Evolutionary conservation across 2,888 invertebrate species (phyloP).

Genomic region (Luffia ferchaultella): DNA sequence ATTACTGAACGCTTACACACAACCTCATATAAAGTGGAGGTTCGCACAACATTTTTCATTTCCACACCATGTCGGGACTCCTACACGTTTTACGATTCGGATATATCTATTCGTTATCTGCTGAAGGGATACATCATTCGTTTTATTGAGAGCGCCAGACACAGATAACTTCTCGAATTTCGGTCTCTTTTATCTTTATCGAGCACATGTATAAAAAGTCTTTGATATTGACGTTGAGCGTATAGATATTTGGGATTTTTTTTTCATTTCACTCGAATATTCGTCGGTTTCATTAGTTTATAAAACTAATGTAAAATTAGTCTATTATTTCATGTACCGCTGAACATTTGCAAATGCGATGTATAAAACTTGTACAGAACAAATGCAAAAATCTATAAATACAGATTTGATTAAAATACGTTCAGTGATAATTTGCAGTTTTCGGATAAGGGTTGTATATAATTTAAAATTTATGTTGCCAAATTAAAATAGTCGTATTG

Average conservation of each 20-base stretch:
- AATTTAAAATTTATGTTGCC: no score
- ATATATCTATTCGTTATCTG: neutral
- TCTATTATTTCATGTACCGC: no score
- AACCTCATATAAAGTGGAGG: constrained; percentile 47
- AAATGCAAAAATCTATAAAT: no score
- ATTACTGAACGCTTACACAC: constrained; percentile 30
- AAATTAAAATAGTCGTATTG: no score
- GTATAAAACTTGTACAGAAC: no score
- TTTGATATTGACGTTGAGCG: neutral
- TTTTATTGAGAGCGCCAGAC: neutral
- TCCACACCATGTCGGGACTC: constrained; percentile 8
- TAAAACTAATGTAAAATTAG: no score
- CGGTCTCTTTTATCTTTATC: neutral
- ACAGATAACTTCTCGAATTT: neutral
- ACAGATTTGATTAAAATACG: no score
- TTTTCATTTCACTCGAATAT: no score
- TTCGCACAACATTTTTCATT: constrained; percentile 51
- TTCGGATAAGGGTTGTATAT: no score
- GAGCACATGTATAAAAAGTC: neutral
- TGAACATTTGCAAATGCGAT: no score
- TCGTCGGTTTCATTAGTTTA: no score
- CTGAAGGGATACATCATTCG: neutral
- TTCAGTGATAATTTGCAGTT: no score
- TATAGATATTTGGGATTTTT: neutral
- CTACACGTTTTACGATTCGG: neutral